Conservation (phyloP, 2,888 invertebrate species). For the Rotaria socialis region DNA sequence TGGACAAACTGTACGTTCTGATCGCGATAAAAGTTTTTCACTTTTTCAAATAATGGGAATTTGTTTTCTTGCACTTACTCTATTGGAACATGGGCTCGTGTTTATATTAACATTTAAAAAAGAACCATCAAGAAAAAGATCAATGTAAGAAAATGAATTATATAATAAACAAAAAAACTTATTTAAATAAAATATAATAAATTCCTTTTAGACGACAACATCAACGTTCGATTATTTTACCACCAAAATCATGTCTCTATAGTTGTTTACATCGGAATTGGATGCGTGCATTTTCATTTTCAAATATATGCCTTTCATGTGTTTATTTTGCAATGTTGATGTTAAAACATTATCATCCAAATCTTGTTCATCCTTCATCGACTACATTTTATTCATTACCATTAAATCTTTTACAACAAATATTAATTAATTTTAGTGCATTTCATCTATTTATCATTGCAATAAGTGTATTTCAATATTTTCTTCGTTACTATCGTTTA, state of each 20-base stretch:
- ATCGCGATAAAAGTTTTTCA: background rate
- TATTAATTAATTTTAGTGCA: background rate
- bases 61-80: background rate
- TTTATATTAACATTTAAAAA: background rate
- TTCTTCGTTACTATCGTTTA: background rate
- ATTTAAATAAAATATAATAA: background rate
- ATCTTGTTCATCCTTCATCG: background rate
- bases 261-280: background rate
- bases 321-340: background rate
- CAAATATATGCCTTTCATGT: background rate
- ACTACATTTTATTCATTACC: background rate
- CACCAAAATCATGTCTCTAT: background rate
- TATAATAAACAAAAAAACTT: background rate
- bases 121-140: background rate
- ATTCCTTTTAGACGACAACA: background rate
- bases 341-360: background rate
- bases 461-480: background rate
- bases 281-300: constrained; percentile 20
- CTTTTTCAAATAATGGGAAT: background rate
- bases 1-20: background rate
- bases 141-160: background rate
- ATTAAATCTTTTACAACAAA: background rate
- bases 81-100: background rate
- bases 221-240: background rate
- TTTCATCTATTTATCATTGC: background rate